These are phyloP conservation scores for Temnothorax nylanderi DNA, from an alignment of 1,140 invertebrate genomes.

Conservation along the genomic window DNA sequence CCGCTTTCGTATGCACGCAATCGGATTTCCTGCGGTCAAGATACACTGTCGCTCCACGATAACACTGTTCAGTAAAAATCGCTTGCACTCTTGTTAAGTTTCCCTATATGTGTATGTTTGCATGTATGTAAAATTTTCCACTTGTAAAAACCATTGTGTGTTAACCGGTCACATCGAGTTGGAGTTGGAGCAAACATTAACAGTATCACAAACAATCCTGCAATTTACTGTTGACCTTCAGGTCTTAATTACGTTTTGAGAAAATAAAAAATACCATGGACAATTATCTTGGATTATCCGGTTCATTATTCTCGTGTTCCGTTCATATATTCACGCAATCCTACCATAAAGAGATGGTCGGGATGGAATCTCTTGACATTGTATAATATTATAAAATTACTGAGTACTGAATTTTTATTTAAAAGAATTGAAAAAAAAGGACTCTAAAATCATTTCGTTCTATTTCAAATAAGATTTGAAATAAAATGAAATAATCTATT, in stretches of 20 bases:
- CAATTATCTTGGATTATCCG: neutral
- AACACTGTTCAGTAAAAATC: neutral
- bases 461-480: neutral
- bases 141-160: neutral
- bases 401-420: neutral
- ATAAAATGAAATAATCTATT: neutral
- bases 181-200: neutral
- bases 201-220: constrained; percentile 10
- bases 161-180: neutral
- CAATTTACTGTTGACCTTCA: constrained; percentile 39
- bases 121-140: neutral
- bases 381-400: neutral
- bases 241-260: neutral
- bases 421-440: neutral
- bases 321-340: neutral
- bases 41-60: neutral
- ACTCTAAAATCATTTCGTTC: neutral
- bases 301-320: neutral
- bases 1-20: constrained; percentile 23
- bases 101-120: neutral
- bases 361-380: neutral
- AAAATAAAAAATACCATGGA: neutral
- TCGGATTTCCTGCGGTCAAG: constrained; percentile 45
- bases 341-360: neutral
- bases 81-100: neutral